Conservation (phyloP, 2,797 vertebrate species). For the Schizothorax lantsangensis region DNA sequence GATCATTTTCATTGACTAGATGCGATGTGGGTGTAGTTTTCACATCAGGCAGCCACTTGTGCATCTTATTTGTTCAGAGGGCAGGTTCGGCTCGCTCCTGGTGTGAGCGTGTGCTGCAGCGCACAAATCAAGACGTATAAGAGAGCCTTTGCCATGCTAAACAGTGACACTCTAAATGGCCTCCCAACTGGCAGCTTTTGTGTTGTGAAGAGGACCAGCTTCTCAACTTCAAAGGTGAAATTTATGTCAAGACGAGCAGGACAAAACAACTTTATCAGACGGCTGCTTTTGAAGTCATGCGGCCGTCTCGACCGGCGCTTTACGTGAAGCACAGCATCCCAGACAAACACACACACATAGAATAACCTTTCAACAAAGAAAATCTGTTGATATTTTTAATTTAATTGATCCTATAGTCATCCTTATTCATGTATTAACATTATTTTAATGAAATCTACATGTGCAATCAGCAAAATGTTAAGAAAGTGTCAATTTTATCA, state of each 20-base stretch:
- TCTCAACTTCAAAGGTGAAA: constrained; percentile 93
- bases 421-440: not conserved
- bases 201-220: constrained; percentile 81
- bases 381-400: not conserved
- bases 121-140: constrained; percentile 52
- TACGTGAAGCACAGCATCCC: constrained; percentile 60
- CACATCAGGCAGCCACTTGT: constrained; percentile 81
- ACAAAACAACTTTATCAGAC: constrained; percentile 89
- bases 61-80: constrained; percentile 93
- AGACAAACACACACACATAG: constrained; percentile 33
- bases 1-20: constrained; percentile 69
- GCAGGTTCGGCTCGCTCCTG: constrained; percentile 71
- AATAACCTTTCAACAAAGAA: not conserved
- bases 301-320: constrained; percentile 73
- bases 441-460: not conserved
- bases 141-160: constrained; percentile 93
- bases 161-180: constrained; percentile 84
- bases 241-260: constrained; percentile 84
- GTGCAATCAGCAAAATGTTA: not conserved
- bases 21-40: constrained; percentile 78
- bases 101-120: constrained; percentile 69
- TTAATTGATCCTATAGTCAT: not conserved
- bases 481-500: not conserved
- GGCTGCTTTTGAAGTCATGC: constrained; percentile 91
- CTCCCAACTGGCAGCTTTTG: constrained; percentile 81